Base-by-base conservation (phyloP, 2,797 vertebrate genomes). In the Petrocephalus schoutedeni region DNA sequence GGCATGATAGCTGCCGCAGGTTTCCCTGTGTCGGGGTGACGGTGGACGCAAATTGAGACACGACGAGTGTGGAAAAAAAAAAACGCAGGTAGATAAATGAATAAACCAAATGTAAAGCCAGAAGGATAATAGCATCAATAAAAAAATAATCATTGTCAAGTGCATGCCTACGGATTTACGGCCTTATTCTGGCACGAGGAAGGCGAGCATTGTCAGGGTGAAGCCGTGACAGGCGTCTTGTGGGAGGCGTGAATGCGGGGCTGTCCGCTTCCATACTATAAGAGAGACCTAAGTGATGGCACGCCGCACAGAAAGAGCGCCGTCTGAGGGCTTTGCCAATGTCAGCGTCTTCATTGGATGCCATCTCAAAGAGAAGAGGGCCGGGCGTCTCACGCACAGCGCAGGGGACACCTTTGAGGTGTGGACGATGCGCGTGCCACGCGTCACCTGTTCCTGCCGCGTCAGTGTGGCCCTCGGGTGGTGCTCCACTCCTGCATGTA, bases 361-460 rank as follows among this genome's bases (percentile, higher is more conserved):
- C 86, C 87, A 80, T 91, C 89, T 91, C 90, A 90, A 89, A 89
- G 90, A 80, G 54, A 88, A 86, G 89, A 85, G 77, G 49, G 89
- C 89, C 89, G 89, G 91, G 89, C 88, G 14, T 90, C 91, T 92
- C 87, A 32, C 89, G 89, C 90, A 89, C 67, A 88, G 87, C 87
- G 88, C 64, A 84, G 56, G 28, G 80, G 51, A 49, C 77, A 87
- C 77, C 94, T 95, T 95, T 95, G 94, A 94, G 93, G 94, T 94
- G 94, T 93, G 94, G 94, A 94, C 94, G 91, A 88, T 49, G 85
- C 88, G 91, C 91, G 90, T 90, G 89, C 94, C 91, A 92, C 91
- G 92, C 92, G 93, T 95, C 95, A 95, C 94, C 95, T 95, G 95
- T 92, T 80, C 89, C 89, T 89, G 91, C 92, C 93, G 92, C 94